These are phyloP conservation scores for Philaethria dido DNA, from an alignment of 2,888 invertebrate species.

Conservation along the genomic window DNA sequence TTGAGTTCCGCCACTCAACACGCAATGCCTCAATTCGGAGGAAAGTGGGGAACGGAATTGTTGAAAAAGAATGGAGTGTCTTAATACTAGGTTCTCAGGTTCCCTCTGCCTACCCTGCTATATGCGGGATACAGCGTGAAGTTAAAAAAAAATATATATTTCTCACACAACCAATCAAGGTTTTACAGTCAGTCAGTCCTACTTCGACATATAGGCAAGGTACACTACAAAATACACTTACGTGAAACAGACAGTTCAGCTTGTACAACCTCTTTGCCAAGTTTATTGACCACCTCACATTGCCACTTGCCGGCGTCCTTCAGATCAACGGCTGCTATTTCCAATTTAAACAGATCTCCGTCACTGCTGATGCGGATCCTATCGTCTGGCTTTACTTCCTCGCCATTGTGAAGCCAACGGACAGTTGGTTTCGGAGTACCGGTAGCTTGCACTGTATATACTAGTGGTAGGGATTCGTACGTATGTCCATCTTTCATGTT, in stretches of 20 bases:
- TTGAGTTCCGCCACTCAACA: too few species aligned
- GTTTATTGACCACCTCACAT: constrained; percentile 91
- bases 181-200: too few species aligned
- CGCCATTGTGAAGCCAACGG: constrained; percentile 91
- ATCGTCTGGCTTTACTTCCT: constrained; percentile 87
- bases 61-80: too few species aligned
- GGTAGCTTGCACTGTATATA: constrained; percentile 90
- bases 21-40: too few species aligned
- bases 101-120: too few species aligned
- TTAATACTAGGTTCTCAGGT: too few species aligned
- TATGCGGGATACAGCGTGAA: too few species aligned
- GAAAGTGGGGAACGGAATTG: too few species aligned
- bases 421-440: constrained; percentile 91
- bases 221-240: constrained; percentile 67
- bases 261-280: constrained; percentile 90
- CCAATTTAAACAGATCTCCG: constrained; percentile 89
- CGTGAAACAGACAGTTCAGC: constrained; percentile 89
- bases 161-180: too few species aligned
- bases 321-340: constrained; percentile 87
- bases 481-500: constrained; percentile 89
- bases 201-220: too few species aligned
- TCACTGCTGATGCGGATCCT: constrained; percentile 85
- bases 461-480: constrained; percentile 91
- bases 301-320: constrained; percentile 93
- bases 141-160: too few species aligned